phyloP scores from a whole-genome alignment of 2,888 invertebrate genomes.

The Himalopsyche kuldschensis region DNA sequence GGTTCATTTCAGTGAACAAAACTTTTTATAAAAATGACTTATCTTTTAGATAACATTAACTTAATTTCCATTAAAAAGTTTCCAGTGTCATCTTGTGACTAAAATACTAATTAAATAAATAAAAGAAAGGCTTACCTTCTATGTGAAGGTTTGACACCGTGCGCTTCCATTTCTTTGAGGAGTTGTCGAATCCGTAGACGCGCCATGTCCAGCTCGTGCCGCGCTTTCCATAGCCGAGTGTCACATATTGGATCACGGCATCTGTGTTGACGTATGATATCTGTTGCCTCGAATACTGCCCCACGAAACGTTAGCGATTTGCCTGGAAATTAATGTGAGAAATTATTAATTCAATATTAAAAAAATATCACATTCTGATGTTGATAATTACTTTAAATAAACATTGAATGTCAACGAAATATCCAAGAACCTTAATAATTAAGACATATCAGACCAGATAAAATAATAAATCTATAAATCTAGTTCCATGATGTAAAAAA shows the following conservation, averaged over 20 bases:
- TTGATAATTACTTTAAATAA: too few relatives aligned
- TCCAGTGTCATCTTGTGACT: neutral
- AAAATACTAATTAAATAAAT: neutral
- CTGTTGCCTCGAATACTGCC: slow-evolving; percentile 78
- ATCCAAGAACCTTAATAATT: too few relatives aligned
- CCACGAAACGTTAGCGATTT: slow-evolving; percentile 82
- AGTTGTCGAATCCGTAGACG: slow-evolving; percentile 81
- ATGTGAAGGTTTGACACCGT: slow-evolving; percentile 79
- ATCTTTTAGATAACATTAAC: neutral
- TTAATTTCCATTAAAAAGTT: neutral
- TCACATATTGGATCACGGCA: slow-evolving; percentile 80
- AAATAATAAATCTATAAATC: too few relatives aligned
- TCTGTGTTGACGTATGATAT: slow-evolving; percentile 72
- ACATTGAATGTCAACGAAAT: too few relatives aligned
- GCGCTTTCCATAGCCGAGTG: slow-evolving; percentile 86
- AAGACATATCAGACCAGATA: too few relatives aligned
- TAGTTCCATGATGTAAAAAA: too few relatives aligned
- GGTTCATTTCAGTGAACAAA: neutral
- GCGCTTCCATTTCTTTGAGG: slow-evolving; percentile 81
- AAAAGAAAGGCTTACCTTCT: slow-evolving; percentile 55
- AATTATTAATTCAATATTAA: too few relatives aligned
- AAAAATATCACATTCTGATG: too few relatives aligned
- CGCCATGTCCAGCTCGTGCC: slow-evolving; percentile 87
- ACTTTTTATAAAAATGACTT: neutral
- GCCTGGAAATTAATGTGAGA: slow-evolving; percentile 44